phyloP scores from a whole-genome alignment of 1,140 invertebrate species.

The Bicyclus anynana region DNA sequence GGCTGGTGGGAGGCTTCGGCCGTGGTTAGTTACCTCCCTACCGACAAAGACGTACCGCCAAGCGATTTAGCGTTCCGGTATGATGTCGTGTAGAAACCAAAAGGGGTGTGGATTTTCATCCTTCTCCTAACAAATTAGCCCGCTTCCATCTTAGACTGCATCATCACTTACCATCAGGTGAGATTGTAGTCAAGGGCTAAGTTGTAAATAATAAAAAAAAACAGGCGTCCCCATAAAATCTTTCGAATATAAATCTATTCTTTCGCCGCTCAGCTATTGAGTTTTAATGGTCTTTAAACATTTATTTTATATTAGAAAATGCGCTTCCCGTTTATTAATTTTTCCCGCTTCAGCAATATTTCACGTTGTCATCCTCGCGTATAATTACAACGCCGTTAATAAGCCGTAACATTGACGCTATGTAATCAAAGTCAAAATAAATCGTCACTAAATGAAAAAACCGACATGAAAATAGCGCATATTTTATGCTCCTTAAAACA shows the following conservation, averaged over 20 bases:
- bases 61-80: no score
- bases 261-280: neutral
- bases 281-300: neutral
- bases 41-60: no score
- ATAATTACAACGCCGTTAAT: conserved; percentile 53
- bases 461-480: conserved; percentile 50
- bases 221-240: no score
- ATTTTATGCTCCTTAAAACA: conserved; percentile 42
- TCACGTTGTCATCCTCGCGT: conserved; percentile 26
- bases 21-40: no score
- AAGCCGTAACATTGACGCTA: conserved; percentile 54
- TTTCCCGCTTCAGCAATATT: conserved; percentile 28
- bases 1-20: no score
- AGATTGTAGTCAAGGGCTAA: no score
- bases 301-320: conserved; percentile 1
- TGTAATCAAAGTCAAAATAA: conserved; percentile 69
- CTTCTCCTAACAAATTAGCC: no score
- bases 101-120: no score
- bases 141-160: no score
- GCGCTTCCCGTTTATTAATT: conserved; percentile 19
- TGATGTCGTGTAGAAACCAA: no score
- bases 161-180: no score
- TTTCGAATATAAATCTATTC: neutral
- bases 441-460: conserved; percentile 61
- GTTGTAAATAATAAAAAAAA: no score